A percentile compares a stretch with the other conserved stretches of the same genome.
Evolutionary conservation across 2,888 invertebrate species (phyloP).

Genomic region (Conchocele bisecta): DNA sequence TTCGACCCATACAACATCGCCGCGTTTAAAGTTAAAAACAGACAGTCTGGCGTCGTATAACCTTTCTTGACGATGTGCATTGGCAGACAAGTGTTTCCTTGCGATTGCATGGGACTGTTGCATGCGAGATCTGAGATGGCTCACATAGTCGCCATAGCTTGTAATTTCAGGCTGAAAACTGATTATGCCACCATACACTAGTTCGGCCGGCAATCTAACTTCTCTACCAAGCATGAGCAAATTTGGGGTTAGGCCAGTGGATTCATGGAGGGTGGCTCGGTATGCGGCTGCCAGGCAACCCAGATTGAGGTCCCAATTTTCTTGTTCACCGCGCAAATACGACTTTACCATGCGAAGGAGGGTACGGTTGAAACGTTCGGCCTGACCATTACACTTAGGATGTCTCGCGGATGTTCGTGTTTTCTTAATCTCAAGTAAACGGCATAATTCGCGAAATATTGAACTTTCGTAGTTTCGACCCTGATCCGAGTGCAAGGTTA

Average conservation of each 20-base stretch:
- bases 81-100: not conserved
- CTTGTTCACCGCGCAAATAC: conserved; percentile 16
- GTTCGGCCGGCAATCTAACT: not conserved
- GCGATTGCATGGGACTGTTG: not conserved
- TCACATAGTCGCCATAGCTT: not conserved
- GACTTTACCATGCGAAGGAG: conserved; percentile 18
- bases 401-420: conserved; percentile 22
- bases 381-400: conserved; percentile 36
- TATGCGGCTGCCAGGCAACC: not conserved
- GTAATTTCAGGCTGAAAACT: not conserved
- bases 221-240: conserved; percentile 9
- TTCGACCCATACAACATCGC: not conserved
- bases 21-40: not conserved
- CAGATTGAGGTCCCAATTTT: conserved; percentile 32
- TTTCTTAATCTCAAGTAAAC: conserved; percentile 30
- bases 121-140: not conserved
- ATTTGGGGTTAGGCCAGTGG: conserved; percentile 11
- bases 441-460: conserved; percentile 17
- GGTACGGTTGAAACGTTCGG: conserved; percentile 30
- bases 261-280: not conserved
- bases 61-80: not conserved
- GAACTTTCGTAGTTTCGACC: conserved; percentile 40
- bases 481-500: conserved; percentile 41
- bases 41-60: not conserved
- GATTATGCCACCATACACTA: not conserved